Base-by-base conservation (phyloP, 2,113 vertebrate genomes). In the Spermophilus dauricus region DNA sequence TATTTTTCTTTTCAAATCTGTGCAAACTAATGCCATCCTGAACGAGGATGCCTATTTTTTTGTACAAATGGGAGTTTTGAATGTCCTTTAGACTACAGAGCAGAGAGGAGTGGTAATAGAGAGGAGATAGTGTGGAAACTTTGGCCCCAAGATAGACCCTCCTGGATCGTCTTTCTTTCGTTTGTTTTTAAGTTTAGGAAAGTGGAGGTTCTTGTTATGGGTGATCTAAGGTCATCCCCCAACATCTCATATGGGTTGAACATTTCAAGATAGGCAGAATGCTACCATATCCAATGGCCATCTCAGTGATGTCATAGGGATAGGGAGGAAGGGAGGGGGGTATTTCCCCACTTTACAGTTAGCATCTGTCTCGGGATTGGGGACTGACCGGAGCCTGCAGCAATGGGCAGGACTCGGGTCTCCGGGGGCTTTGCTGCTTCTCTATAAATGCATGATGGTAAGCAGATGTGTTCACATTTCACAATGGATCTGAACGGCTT, bases 391-490 rank as follows among this genome's bases (percentile, higher is more conserved):
- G 34, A 77, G 77, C 18, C 34, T 51, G 0, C 16, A 30, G 5
- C 5, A 39, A 10, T 4, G 8, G 5, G 0, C 2, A 0, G 65
- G 37, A n/a, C 17, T 56, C 22, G 6, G 26, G 8, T 39, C 28
- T 56, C 69, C 45, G 17, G 1, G 37, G 32, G 24, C 34, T 72
- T 39, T 13, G 28, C 48, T 65, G n/a, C 85, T 70, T 69, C 58
- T 81, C 56, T 63, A 0, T 53, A 37, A 10, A 28, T 22, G 30
- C n/a, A 7, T 0, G 2, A 7, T 0, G 1, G 5, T 34, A 22
- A 72, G 24, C 32, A 30, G 14, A n/a, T 51, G 10, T 63, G 70
- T 11, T 70, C 45, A 51, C 4, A 4, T 16, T 83, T 88, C 11
- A 16, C 14, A 28, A 28, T 3, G 18, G 1, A 42, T 17, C 56